Evolutionary conservation across 2,113 vertebrate genomes (phyloP), one percentile per base, ranked within the genome.

Genomic region (Rhinogobius similis): DNA sequence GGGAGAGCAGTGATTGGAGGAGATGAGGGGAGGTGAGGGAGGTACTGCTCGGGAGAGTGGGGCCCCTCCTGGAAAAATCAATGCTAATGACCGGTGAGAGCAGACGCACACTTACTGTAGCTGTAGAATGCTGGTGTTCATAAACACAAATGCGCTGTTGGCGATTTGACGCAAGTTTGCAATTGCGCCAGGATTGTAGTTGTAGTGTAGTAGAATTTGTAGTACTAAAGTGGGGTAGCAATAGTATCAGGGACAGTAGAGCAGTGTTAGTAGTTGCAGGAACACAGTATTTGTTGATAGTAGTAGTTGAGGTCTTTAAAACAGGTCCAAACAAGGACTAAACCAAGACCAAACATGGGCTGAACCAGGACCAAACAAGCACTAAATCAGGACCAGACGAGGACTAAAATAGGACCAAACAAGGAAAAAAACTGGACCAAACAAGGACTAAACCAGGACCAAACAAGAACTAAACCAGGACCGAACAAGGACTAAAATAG

Each of bases 51-150:
- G 65, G 27, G 41, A 83, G 81, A 72, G 71, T 65, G 65, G 71
- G 67, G 73, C 68, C 64, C 68, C 83, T 85, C 36, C 67, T 82
- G 82, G 78, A 82, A 58, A 76, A 82, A 88, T 91, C 84, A 82
- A 71, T 84, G 81, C 80, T 82, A 90, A 79, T 70, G 64, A 87
- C 66, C 9, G 6, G 46, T 83, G 81, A 87, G 77, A 71, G 71
- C 78, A 76, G 70, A 67, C 70, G 72, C 72, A 83, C 76, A 78
- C 76, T 75, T 62, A 11, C 58, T 38, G 26, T 59, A 50, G 75
- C 72, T 82, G 55, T 68, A 36, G 14, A 0, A 65, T 67, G 69
- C 66, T 55, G 65, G 68, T 26, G 20, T 73, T 67, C 32, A 53
- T 73, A 67, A 44, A 61, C 58, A 12, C 29, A 61, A 61, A 61